Evolutionary conservation across 2,797 vertebrate species (phyloP).

Genomic region (Periophthalmus magnuspinnatus): DNA sequence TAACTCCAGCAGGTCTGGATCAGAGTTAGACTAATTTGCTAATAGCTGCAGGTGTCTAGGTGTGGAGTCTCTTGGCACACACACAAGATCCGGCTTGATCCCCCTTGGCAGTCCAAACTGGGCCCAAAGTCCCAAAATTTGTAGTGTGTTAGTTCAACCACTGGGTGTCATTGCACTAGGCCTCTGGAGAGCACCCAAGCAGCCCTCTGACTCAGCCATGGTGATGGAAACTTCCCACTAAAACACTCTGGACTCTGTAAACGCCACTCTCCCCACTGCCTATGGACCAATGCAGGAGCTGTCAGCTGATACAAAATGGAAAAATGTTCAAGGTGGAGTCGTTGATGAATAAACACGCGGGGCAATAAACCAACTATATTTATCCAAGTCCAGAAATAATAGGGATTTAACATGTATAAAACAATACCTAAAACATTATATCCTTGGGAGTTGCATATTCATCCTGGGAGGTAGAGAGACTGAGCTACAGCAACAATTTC

Average conservation of each 20-base stretch:
- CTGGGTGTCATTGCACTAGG: constrained; percentile 79
- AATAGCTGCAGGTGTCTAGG: constrained; percentile 63
- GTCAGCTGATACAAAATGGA: constrained; percentile 45
- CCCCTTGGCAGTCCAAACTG: constrained; percentile 45
- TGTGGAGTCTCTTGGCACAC: constrained; percentile 54
- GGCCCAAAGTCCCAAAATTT: constrained; percentile 55
- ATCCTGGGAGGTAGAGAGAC: constrained; percentile 28
- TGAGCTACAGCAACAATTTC: constrained; percentile 42
- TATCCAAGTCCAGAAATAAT: background rate
- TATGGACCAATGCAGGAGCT: constrained; percentile 53
- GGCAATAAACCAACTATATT: constrained; percentile 22
- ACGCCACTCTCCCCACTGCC: constrained; percentile 53
- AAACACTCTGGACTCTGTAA: constrained; percentile 73
- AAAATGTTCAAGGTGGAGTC: constrained; percentile 28
- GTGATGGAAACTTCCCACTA: constrained; percentile 77
- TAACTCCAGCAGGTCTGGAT: background rate
- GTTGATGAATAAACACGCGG: constrained; percentile 11
- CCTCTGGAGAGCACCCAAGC: constrained; percentile 74
- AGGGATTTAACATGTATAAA: background rate
- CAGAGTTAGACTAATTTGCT: constrained; percentile 2
- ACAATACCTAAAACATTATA: background rate
- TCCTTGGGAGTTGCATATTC: constrained; percentile 37
- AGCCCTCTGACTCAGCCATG: constrained; percentile 73
- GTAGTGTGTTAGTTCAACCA: constrained; percentile 77
- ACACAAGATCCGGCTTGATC: constrained; percentile 56